Base-by-base conservation (phyloP, 2,888 invertebrate genomes). In the Coenonympha glycerion region DNA sequence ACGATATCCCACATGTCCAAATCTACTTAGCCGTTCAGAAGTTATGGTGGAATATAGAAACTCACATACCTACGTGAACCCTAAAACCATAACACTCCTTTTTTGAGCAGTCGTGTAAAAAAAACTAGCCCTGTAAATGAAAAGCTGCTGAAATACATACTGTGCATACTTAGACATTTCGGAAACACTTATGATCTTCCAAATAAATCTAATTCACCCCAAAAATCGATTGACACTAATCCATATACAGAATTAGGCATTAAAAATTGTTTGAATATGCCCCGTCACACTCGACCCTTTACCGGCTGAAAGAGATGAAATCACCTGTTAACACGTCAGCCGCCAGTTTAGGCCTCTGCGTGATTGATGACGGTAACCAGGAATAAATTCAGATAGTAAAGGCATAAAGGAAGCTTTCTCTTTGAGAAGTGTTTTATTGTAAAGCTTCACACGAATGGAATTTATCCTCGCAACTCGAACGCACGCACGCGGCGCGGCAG, bases 391-490 rank as follows among this genome's bases (percentile, higher is more conserved):
- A 34, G 50, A 53, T 51, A 47, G 53, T 56, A 46, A 53, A 54
- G 48, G 57, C 52, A 63, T 49, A 61, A 56, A 57, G 55, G 47
- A 49, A 55, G 56, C 52, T 51, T 56, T 59, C 60, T 57, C 57
- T 55, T 56, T 47, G 50, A 64, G 63, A 63, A 59, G 60, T 68
- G 65, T 70, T 72, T 71, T 71, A 72, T 73, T 69, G 68, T 63
- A 60, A 74, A 71, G 73, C 73, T 68, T 69, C 60, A 63, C 65
- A 64, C 59, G 62, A 65, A 65, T 64, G 63, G 65, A 60, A 66
- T 67, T 74, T 64, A 76, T 74, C 71, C 52, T 49, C 59, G 60
- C 59, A 64, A 62, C 57, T 60, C 59, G 52, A 62, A 61, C 67
- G 64, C 71, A 70, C 71, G 70, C 68, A 66, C 69, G 60, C 52